Percentiles rank a stretch among this genome's conserved stretches.
phyloP scores from a whole-genome alignment of 2,113 vertebrate genomes.

The Muscicapa adusta region DNA sequence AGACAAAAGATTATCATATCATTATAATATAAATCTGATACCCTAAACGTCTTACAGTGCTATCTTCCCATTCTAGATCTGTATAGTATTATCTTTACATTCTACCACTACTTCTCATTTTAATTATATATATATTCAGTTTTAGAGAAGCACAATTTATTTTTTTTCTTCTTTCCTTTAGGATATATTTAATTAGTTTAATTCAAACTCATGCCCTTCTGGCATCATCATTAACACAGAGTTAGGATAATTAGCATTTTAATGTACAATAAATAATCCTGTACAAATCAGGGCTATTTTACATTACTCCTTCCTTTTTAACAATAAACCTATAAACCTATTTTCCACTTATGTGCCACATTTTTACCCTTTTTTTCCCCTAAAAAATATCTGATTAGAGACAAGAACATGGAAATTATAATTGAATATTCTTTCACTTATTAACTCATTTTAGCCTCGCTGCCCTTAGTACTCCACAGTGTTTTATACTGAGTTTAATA shows the following conservation, averaged over 20 bases:
- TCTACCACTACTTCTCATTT: not conserved
- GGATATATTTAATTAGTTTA: slow-evolving; percentile 57
- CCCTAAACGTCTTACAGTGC: not conserved
- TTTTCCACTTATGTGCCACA: not conserved
- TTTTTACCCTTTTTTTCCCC: not conserved
- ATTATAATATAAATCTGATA: not conserved
- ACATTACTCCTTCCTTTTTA: not conserved
- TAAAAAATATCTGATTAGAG: not conserved
- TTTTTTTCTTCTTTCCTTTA: slow-evolving; percentile 3
- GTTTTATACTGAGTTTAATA: not conserved
- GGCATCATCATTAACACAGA: slow-evolving; percentile 23
- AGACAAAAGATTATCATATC: not conserved
- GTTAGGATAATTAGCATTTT: slow-evolving; percentile 32
- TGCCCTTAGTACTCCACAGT: not conserved
- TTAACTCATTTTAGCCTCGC: not conserved
- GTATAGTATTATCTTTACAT: not conserved
- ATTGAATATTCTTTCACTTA: not conserved
- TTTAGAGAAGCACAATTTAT: not conserved
- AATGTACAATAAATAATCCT: slow-evolving; percentile 23
- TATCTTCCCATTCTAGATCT: not conserved
- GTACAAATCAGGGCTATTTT: not conserved
- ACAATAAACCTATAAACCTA: not conserved
- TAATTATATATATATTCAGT: slow-evolving; percentile 13
- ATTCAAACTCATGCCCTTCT: slow-evolving; percentile 13
- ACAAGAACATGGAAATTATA: not conserved